Base-by-base conservation (phyloP, 2,113 vertebrate species). In the Lates calcarifer region DNA sequence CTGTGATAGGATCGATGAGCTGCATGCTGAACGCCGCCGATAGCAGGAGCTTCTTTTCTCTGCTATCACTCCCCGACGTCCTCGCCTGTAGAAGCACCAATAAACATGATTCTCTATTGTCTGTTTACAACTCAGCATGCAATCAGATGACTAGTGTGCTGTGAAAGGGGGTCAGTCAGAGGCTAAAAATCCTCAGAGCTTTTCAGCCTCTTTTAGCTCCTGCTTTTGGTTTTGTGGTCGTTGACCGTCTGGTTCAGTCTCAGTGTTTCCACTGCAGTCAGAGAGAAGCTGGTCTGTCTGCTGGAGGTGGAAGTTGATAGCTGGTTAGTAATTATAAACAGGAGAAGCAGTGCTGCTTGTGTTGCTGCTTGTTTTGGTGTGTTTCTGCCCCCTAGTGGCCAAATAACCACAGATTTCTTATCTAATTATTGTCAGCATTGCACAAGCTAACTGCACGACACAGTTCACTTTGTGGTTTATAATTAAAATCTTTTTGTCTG, bases 1-100 rank as follows among this genome's bases (percentile, higher is more conserved):
- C 61, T 28, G 10, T 28, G 76, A 90, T 85, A 74, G 66, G 63
- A 79, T 82, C 61, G 1, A n/a, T 6, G 67, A 65, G 56, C 61
- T 18, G 29, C 73, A 1, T 51, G 1, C 55, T 31, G 63, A 81
- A 56, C 53, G 53, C 35, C 3, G n/a, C 81, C 56, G 82, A 90
- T 81, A 77, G 61, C 56, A 33, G 43, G 2, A 62, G 66, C 15
- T 70, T 35, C 14, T 78, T 56, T 31, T 10, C 45, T 20, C 53
- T 35, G 14, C 10, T 47, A 43, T 58, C 70, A 12, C 33, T 67
- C 43, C 31, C 14, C 20, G 2, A 18, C 58, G 17, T 7, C 28
- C 18, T 31, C 17, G n/a, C 22, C 74, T 62, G 63, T 13, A 20
- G 20, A 53, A 79, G 57, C 72, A 15, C 2, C 10, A 66, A 55